These are phyloP conservation scores for Cichlasoma orientale DNA, from an alignment of 2,797 vertebrate species.

Conservation along the genomic window DNA sequence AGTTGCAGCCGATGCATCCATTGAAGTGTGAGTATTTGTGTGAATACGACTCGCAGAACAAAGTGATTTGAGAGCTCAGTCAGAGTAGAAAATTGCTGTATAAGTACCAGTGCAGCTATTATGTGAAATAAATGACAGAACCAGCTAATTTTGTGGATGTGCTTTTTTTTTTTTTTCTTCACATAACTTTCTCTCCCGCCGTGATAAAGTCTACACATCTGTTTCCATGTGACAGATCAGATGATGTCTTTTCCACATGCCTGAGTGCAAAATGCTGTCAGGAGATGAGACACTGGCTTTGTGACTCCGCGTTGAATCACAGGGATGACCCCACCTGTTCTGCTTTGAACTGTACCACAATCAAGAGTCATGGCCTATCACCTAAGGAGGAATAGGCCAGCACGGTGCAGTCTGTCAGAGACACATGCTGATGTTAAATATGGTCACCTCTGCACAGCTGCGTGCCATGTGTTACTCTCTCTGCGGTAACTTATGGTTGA, in stretches of 20 bases:
- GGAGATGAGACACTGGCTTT: constrained; percentile 38
- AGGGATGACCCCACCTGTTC: constrained; percentile 54
- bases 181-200: not conserved
- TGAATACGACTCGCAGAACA: not conserved
- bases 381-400: constrained; percentile 41
- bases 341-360: constrained; percentile 57
- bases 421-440: constrained; percentile 43
- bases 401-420: constrained; percentile 1
- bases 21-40: not conserved
- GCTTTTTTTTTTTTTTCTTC: not conserved
- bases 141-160: not conserved
- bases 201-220: constrained; percentile 45
- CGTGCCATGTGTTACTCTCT: constrained; percentile 67
- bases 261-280: constrained; percentile 27
- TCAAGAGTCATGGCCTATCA: constrained; percentile 45
- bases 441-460: constrained; percentile 68
- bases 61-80: too few relatives aligned
- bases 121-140: not conserved
- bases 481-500: constrained; percentile 44
- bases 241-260: constrained; percentile 48
- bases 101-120: not conserved
- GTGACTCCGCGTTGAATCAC: constrained; percentile 53
- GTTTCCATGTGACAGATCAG: constrained; percentile 14
- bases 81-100: not conserved
- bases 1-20: not conserved